Conservation (phyloP, 2,113 vertebrate species). For the Urocolius indicus region DNA sequence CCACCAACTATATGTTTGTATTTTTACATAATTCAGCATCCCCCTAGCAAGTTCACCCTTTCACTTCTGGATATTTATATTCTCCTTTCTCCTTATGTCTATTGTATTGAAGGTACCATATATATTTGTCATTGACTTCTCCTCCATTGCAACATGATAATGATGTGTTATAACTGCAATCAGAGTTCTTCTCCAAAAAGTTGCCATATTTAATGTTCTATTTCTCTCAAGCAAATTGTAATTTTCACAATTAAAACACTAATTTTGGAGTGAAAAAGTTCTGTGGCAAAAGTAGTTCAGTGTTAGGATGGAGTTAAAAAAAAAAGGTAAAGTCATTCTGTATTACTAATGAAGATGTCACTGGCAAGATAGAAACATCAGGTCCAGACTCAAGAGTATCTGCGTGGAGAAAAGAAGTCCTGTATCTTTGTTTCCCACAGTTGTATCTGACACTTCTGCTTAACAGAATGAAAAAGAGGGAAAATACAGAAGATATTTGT, state of each 20-base stretch:
- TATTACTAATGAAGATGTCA: background rate
- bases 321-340: background rate
- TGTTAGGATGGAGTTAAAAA: background rate
- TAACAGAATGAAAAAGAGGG: background rate
- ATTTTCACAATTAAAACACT: background rate
- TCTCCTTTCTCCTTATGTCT: background rate
- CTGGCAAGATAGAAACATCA: background rate
- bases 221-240: background rate
- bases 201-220: background rate
- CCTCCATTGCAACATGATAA: background rate
- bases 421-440: background rate
- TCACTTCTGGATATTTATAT: background rate
- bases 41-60: background rate
- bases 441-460: background rate
- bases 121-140: background rate
- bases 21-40: conserved; percentile 32
- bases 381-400: background rate
- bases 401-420: background rate
- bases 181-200: background rate
- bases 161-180: background rate
- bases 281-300: background rate
- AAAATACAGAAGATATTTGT: background rate
- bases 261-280: background rate
- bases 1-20: conserved; percentile 6
- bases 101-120: background rate